phyloP scores from a whole-genome alignment of 2,797 vertebrate species.

The Syncerus caffer region DNA sequence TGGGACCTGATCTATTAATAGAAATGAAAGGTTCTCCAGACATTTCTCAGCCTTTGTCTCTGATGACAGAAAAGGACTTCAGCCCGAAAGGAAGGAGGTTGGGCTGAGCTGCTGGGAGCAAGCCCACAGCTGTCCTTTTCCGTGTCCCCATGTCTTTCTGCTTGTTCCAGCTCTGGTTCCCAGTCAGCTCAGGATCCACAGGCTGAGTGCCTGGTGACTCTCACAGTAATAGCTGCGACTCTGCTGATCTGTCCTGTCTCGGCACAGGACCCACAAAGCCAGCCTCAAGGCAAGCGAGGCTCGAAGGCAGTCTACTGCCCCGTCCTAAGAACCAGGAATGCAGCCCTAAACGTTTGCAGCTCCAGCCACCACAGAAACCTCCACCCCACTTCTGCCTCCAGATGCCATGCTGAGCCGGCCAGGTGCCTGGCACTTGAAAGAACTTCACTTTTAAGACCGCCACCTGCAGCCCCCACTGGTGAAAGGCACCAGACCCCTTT shows the following conservation, averaged over 20 bases:
- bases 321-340: neutral
- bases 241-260: neutral
- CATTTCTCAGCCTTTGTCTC: neutral
- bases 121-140: neutral
- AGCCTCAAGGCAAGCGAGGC: neutral
- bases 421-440: neutral
- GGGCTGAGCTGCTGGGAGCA: neutral
- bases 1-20: no score
- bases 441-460: neutral
- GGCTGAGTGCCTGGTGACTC: neutral
- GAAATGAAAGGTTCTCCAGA: neutral
- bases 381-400: neutral
- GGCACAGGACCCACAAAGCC: neutral
- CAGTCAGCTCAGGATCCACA: neutral
- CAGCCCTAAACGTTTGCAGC: neutral
- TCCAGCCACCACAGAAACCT: neutral
- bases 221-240: fast-evolving
- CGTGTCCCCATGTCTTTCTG: neutral
- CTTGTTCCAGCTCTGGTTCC: neutral
- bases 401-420: no score
- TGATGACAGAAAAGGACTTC: neutral
- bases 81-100: neutral
- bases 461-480: neutral
- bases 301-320: no score
- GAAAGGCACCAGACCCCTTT: neutral